These are phyloP conservation scores for Dufourea novaeangliae DNA, from an alignment of 1,140 invertebrate species.

Conservation along the genomic window DNA sequence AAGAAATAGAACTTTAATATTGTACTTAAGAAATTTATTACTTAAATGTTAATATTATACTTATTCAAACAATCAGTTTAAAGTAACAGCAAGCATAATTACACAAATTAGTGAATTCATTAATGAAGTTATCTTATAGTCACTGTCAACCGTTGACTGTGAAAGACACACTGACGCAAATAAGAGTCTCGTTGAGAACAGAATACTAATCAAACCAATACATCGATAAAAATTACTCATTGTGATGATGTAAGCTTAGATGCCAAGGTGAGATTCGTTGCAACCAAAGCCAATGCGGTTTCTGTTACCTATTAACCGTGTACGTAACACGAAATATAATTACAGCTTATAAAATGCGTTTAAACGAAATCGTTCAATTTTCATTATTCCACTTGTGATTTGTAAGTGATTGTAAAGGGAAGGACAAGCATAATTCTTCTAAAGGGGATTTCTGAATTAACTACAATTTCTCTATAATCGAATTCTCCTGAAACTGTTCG, in stretches of 20 bases:
- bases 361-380: neutral
- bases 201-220: conserved; percentile 43
- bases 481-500: neutral
- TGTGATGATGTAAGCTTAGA: conserved; percentile 53
- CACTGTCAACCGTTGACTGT: conserved; percentile 12
- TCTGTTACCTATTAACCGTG: conserved; percentile 35
- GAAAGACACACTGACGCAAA: conserved; percentile 5
- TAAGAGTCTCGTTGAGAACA: conserved; percentile 25
- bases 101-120: neutral
- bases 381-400: neutral
- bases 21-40: too few relatives aligned
- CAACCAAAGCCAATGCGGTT: conserved; percentile 45
- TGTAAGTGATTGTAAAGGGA: neutral
- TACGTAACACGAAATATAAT: conserved; percentile 29
- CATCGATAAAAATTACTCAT: conserved; percentile 45
- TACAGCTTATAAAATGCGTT: conserved; percentile 6
- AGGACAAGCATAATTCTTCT: neutral
- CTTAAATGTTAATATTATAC: neutral
- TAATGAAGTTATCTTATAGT: conserved; percentile 17
- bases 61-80: neutral
- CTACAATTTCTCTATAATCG: neutral
- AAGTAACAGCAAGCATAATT: neutral
- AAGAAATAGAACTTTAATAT: too few relatives aligned
- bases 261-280: conserved; percentile 56
- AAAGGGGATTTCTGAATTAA: neutral